phyloP scores from a whole-genome alignment of 2,113 vertebrate species.

The Tiliqua scincoides region DNA sequence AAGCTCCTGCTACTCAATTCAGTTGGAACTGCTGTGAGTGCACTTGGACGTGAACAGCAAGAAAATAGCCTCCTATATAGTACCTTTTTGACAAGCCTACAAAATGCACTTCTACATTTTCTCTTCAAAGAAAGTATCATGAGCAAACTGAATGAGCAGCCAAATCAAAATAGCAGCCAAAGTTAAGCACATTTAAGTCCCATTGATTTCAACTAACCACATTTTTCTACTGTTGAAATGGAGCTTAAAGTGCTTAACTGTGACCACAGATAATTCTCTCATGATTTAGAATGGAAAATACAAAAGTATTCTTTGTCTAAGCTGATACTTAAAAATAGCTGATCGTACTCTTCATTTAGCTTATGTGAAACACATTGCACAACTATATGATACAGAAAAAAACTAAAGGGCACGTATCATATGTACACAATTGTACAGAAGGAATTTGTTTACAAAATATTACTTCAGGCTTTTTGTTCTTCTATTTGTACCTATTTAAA shows the following conservation, averaged over 20 bases:
- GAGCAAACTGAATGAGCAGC: background rate
- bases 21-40: background rate
- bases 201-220: background rate
- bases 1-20: background rate
- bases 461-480: background rate
- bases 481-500: constrained; percentile 18
- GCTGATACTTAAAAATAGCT: constrained; percentile 69
- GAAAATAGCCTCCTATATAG: background rate
- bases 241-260: background rate
- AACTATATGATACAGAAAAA: constrained; percentile 38
- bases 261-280: background rate
- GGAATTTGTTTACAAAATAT: constrained; percentile 2
- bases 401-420: constrained; percentile 41
- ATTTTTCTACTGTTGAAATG: background rate
- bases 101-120: constrained; percentile 14
- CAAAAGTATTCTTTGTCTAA: background rate
- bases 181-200: background rate
- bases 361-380: background rate
- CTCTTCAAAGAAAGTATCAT: background rate
- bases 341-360: constrained; percentile 37
- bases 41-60: background rate
- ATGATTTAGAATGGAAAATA: constrained; percentile 26
- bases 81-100: background rate
- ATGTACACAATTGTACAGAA: constrained; percentile 23
- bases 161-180: constrained; percentile 1